phyloP scores from a whole-genome alignment of 2,888 invertebrate genomes.

The Cryptus armator region DNA sequence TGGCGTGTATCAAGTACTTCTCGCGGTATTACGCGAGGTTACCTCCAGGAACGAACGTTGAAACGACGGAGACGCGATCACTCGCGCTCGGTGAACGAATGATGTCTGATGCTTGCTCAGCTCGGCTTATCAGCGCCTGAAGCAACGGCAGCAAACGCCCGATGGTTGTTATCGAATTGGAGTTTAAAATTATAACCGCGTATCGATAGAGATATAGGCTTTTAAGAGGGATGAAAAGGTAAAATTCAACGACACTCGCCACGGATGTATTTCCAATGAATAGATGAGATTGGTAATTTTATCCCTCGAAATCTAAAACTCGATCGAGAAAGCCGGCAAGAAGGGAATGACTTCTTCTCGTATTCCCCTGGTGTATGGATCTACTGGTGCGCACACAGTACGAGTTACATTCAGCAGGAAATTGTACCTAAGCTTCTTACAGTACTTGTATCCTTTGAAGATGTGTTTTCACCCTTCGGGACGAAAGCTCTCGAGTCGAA shows the following conservation, averaged over 20 bases:
- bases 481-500: conserved; percentile 5
- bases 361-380: background rate
- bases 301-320: conserved; percentile 38
- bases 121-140: conserved; percentile 31
- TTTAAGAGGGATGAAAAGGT: background rate
- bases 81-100: background rate
- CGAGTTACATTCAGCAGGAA: background rate
- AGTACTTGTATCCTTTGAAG: background rate
- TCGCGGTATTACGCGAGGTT: conserved; percentile 25
- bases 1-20: conserved; percentile 60
- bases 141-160: conserved; percentile 6
- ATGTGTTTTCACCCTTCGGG: conserved; percentile 5
- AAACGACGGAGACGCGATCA: conserved; percentile 7
- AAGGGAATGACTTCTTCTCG: background rate
- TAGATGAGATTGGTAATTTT: conserved; percentile 46
- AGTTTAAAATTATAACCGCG: background rate
- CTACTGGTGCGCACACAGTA: background rate
- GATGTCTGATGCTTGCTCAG: conserved; percentile 55
- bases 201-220: background rate
- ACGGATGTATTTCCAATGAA: conserved; percentile 26
- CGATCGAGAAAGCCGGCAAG: background rate
- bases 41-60: conserved; percentile 15
- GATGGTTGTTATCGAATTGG: conserved; percentile 4
- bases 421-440: conserved; percentile 26
- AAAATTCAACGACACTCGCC: conserved; percentile 5